These are phyloP conservation scores for Carollia perspicillata DNA, from an alignment of 2,113 vertebrate species.

Conservation along the genomic window DNA sequence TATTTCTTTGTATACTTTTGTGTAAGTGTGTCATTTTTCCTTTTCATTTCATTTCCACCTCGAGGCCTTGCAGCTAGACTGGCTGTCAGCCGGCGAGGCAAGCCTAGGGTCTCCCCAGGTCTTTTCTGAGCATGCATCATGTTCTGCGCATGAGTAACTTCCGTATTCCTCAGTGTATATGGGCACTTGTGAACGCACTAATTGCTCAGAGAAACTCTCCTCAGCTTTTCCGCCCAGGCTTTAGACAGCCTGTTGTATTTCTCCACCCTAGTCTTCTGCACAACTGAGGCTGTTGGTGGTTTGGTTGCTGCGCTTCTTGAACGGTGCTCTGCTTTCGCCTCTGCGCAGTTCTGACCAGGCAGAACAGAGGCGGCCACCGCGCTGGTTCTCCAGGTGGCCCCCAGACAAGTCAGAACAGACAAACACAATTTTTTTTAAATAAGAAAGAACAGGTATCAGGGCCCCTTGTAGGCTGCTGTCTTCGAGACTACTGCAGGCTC, in stretches of 20 bases:
- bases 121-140: neutral
- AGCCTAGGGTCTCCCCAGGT: neutral
- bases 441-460: neutral
- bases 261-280: neutral
- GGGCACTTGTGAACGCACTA: neutral
- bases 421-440: neutral
- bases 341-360: neutral
- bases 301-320: neutral
- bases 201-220: neutral
- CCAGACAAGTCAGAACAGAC: neutral
- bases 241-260: neutral
- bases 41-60: neutral
- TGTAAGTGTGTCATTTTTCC: neutral
- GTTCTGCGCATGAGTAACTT: neutral
- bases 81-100: neutral
- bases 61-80: neutral
- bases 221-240: neutral
- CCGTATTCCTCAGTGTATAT: neutral
- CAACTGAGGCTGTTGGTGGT: neutral
- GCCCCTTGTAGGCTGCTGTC: neutral
- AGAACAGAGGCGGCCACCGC: neutral
- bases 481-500: neutral
- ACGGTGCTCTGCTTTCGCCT: neutral
- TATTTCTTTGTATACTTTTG: neutral
- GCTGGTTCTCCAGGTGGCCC: neutral